Conservation (phyloP, 2,113 vertebrate species). For the Promerops cafer region DNA sequence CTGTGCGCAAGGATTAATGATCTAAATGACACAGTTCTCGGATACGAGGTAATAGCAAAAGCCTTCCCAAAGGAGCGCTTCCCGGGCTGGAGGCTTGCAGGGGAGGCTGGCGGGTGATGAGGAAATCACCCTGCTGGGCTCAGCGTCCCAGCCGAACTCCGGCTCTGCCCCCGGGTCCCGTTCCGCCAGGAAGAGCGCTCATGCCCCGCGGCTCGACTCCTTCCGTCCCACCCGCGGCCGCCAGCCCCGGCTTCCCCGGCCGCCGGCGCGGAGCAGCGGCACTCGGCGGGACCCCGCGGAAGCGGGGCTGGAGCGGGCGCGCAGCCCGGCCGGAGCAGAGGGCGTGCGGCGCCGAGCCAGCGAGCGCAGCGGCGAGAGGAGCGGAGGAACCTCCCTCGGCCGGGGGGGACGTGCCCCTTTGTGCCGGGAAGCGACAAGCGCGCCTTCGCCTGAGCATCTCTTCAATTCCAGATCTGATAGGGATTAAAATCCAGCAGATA, state of each 20-base stretch:
- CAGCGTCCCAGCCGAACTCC: constrained; percentile 3
- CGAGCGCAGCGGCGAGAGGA: not conserved
- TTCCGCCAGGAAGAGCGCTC: not conserved
- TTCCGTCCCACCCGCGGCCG: not conserved
- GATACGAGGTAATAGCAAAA: not conserved
- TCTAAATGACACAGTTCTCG: constrained; percentile 15
- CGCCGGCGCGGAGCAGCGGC: not conserved
- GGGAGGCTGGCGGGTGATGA: not conserved
- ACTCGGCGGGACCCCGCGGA: not conserved
- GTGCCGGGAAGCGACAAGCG: not conserved
- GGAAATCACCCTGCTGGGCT: not conserved
- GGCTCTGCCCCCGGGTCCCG: not conserved
- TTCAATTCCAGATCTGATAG: not conserved
- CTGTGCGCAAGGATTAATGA: constrained; percentile 37
- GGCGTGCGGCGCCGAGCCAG: not conserved
- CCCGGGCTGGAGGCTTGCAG: not conserved
- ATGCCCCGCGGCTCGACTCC: not conserved
- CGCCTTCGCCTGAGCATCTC: not conserved
- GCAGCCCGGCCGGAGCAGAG: not conserved
- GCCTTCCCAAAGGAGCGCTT: not conserved
- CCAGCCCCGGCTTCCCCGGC: not conserved
- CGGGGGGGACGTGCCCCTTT: not conserved
- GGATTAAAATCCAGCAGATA: not conserved
- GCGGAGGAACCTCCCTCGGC: not conserved
- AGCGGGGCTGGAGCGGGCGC: not conserved